These are phyloP conservation scores for Vesta saturnalis DNA, from an alignment of 2,888 invertebrate genomes.

Conservation along the genomic window DNA sequence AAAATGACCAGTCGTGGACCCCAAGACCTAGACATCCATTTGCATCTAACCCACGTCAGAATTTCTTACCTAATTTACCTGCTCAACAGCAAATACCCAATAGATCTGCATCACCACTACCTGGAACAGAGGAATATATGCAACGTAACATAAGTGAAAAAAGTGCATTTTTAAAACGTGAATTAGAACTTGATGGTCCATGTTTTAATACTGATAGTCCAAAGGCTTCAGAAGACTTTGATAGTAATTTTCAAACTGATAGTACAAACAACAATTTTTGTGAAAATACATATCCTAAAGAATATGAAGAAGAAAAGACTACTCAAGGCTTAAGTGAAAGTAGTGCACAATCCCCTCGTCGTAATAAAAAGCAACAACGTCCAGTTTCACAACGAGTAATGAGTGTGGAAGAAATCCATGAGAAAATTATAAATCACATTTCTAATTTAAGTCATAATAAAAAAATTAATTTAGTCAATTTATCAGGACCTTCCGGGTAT, in stretches of 20 bases:
- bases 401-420: slow-evolving; percentile 50
- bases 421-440: slow-evolving; percentile 57
- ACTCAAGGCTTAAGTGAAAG: background rate
- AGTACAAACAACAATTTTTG: slow-evolving; percentile 13
- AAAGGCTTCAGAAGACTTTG: background rate
- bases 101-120: slow-evolving; percentile 51
- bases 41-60: background rate
- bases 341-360: slow-evolving; percentile 12
- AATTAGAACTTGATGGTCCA: slow-evolving; percentile 39
- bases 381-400: slow-evolving; percentile 6
- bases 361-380: slow-evolving; percentile 8
- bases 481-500: slow-evolving; percentile 50
- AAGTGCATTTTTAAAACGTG: slow-evolving; percentile 56
- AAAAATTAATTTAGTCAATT: slow-evolving; percentile 57
- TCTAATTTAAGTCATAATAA: slow-evolving; percentile 55
- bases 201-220: background rate
- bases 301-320: background rate
- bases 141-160: slow-evolving; percentile 55
- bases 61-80: background rate
- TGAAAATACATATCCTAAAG: slow-evolving; percentile 13
- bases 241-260: slow-evolving; percentile 15
- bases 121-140: slow-evolving; percentile 57
- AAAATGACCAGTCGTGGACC: slow-evolving; percentile 4
- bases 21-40: background rate
- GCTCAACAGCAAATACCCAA: background rate